Conservation (phyloP, 2,888 invertebrate genomes). For the Netelia melanura region DNA sequence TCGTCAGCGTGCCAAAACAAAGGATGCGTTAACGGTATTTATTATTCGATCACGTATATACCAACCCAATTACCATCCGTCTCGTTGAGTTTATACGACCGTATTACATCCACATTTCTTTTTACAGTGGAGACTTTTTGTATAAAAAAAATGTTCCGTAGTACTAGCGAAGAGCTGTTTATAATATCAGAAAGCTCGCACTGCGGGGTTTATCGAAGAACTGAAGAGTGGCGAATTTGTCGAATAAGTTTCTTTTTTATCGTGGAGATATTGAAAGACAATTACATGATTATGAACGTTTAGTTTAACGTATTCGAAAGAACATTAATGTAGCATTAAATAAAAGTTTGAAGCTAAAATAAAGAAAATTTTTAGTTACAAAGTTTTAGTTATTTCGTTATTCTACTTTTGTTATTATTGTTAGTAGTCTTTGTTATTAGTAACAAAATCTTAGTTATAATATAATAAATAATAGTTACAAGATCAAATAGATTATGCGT, state of each 20-base stretch:
- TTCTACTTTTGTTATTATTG: no score
- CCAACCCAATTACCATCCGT: slow-evolving; percentile 14
- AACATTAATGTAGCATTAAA: no score
- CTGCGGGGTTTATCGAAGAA: not conserved
- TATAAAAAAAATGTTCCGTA: slow-evolving; percentile 22
- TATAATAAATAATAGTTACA: no score
- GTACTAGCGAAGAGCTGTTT: not conserved
- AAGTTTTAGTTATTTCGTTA: no score
- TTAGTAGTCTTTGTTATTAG: no score
- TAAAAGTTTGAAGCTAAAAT: no score
- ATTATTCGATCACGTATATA: slow-evolving; percentile 41
- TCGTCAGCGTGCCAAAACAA: slow-evolving; percentile 57
- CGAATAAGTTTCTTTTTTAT: not conserved
- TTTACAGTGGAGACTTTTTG: not conserved
- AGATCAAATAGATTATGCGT: no score
- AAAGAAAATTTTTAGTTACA: no score
- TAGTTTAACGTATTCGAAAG: not conserved
- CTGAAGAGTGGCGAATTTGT: not conserved
- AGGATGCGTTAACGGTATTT: slow-evolving; percentile 42
- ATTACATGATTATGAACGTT: no score
- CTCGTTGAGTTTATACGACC: slow-evolving; percentile 41
- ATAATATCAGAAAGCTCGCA: not conserved
- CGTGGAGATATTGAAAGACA: not conserved
- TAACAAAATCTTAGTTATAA: no score
- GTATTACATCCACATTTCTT: slow-evolving; percentile 31